Conservation (phyloP, 2,797 vertebrate species). For the Centropyge bicolor region DNA sequence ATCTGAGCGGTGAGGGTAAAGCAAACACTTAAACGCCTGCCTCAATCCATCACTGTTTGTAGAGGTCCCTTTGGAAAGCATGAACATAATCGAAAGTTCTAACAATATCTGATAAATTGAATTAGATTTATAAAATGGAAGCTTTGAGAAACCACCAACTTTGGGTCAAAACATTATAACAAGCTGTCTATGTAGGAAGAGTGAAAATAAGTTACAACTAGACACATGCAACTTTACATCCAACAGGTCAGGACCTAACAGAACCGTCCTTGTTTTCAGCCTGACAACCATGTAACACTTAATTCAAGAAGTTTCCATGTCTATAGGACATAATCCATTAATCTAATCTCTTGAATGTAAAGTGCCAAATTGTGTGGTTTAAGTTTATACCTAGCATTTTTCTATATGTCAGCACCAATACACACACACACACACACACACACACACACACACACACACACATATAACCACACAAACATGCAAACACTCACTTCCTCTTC, state of each 20-base stretch:
- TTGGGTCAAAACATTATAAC: neutral
- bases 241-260: constrained; percentile 9
- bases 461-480: constrained; percentile 7
- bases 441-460: neutral
- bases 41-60: neutral
- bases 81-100: neutral
- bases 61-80: neutral
- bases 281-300: neutral
- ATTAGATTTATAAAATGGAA: neutral
- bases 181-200: neutral
- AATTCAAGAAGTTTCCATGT: neutral
- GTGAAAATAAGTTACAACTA: neutral
- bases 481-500: constrained; percentile 51
- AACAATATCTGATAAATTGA: neutral
- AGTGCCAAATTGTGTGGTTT: neutral
- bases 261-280: neutral
- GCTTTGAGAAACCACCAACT: neutral
- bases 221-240: neutral
- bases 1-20: neutral
- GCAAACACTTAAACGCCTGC: constrained; percentile 2
- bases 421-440: neutral
- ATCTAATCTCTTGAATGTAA: constrained; percentile 1
- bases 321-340: neutral
- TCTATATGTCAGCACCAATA: neutral
- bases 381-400: neutral